phyloP scores from a whole-genome alignment of 2,888 invertebrate species.

The Molorchus minor region DNA sequence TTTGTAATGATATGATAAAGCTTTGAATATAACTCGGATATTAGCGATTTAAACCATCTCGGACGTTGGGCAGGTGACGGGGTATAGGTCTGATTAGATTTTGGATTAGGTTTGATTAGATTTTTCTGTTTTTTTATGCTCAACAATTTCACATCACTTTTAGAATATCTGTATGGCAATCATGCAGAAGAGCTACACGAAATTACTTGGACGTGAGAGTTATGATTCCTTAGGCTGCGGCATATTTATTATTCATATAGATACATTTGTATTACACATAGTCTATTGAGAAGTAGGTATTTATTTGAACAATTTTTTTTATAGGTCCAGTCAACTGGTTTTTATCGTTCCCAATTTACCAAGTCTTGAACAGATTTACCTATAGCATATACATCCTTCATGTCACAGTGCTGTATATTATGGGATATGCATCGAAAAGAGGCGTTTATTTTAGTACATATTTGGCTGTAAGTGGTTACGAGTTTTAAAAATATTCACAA shows the following conservation, averaged over 20 bases:
- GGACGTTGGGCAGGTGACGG: too few species aligned
- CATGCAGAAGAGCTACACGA: not conserved
- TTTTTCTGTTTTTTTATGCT: too few species aligned
- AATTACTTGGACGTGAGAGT: not conserved
- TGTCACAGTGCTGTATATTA: slow-evolving; percentile 48
- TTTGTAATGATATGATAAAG: too few species aligned
- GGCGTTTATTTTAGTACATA: slow-evolving; percentile 46
- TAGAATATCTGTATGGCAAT: not conserved
- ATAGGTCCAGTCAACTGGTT: slow-evolving; percentile 66
- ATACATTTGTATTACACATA: not conserved
- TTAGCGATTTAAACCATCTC: too few species aligned
- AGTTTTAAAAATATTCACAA: not conserved
- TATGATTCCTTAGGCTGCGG: not conserved
- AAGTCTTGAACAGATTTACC: slow-evolving; percentile 65
- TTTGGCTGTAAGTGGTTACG: slow-evolving; percentile 47
- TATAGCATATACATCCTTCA: slow-evolving; percentile 68
- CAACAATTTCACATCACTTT: not conserved
- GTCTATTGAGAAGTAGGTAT: too few species aligned
- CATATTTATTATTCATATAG: not conserved
- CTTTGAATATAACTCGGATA: too few species aligned
- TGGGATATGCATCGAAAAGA: slow-evolving; percentile 38
- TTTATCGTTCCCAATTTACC: slow-evolving; percentile 64
- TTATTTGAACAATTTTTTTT: too few species aligned
- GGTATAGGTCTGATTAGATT: too few species aligned
- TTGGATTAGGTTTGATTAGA: too few species aligned